phyloP scores from a whole-genome alignment of 1,140 invertebrate species.

The Drosophila auraria region DNA sequence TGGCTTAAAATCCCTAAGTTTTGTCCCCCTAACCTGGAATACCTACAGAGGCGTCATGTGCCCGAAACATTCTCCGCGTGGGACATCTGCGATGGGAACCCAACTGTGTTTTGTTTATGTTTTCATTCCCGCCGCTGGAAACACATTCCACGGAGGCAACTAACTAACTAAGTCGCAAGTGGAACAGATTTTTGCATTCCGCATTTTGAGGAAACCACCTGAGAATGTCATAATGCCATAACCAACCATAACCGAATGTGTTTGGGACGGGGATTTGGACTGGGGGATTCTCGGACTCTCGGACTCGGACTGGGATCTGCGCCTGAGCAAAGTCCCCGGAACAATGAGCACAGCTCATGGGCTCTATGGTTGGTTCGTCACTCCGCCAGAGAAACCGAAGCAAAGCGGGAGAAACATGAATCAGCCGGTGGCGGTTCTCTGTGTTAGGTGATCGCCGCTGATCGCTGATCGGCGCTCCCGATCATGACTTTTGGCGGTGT shows the following conservation, averaged over 20 bases:
- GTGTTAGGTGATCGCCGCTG: conserved; percentile 36
- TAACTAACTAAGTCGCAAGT: conserved; percentile 33
- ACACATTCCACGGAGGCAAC: conserved; percentile 35
- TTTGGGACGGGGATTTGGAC: background rate
- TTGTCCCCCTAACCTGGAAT: conserved; percentile 1
- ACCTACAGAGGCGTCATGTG: background rate
- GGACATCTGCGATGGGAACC: conserved; percentile 37
- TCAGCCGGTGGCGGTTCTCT: conserved; percentile 56
- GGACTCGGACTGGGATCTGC: conserved; percentile 1
- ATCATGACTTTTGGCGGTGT: conserved; percentile 77
- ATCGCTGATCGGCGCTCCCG: conserved; percentile 51
- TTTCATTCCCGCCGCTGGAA: conserved; percentile 28
- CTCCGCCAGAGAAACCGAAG: conserved; percentile 37
- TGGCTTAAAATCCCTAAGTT: background rate
- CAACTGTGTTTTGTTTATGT: conserved; percentile 64
- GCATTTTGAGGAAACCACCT: conserved; percentile 67
- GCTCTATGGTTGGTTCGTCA: conserved; percentile 24
- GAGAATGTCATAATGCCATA: conserved; percentile 65
- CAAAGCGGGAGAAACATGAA: conserved; percentile 63
- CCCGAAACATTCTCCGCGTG: background rate
- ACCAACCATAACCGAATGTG: conserved; percentile 25
- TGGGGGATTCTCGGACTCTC: background rate
- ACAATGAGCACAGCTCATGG: conserved; percentile 37
- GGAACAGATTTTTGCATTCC: conserved; percentile 72
- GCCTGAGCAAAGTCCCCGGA: conserved; percentile 18